Evolutionary conservation across 2,113 vertebrate species (phyloP).

Genomic region (Falcunculus frontatus): DNA sequence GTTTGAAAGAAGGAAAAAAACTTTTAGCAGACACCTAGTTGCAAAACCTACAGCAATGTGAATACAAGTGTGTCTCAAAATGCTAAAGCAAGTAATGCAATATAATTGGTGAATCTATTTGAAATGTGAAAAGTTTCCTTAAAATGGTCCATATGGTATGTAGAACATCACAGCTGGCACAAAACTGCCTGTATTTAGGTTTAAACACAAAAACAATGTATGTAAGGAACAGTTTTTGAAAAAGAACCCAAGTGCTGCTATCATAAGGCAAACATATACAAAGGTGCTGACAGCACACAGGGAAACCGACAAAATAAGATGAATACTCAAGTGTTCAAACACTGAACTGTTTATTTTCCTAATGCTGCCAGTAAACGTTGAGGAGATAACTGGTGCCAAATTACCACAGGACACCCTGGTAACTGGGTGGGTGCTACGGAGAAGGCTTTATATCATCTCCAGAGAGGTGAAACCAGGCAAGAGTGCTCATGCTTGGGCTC

Average conservation of each 20-base stretch:
- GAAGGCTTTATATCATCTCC: not conserved
- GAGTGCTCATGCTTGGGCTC: not conserved
- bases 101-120: constrained; percentile 64
- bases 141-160: constrained; percentile 69
- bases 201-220: constrained; percentile 67
- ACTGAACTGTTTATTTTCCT: constrained; percentile 15
- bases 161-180: constrained; percentile 71
- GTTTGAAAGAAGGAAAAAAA: constrained; percentile 58
- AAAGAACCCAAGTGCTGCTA: constrained; percentile 65
- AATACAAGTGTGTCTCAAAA: constrained; percentile 70
- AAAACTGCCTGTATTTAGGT: constrained; percentile 67
- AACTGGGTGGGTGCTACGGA: not conserved
- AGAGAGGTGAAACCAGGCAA: not conserved
- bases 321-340: constrained; percentile 51
- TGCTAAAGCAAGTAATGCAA: constrained; percentile 66
- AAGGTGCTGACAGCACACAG: constrained; percentile 61
- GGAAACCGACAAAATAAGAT: constrained; percentile 54
- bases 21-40: constrained; percentile 64
- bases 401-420: not conserved
- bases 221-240: constrained; percentile 56
- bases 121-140: constrained; percentile 71
- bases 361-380: not conserved
- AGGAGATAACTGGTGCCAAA: constrained; percentile 20
- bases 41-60: constrained; percentile 66
- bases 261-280: constrained; percentile 67